Conservation (phyloP, 2,888 invertebrate species). For the Agriopis leucophaearia region DNA sequence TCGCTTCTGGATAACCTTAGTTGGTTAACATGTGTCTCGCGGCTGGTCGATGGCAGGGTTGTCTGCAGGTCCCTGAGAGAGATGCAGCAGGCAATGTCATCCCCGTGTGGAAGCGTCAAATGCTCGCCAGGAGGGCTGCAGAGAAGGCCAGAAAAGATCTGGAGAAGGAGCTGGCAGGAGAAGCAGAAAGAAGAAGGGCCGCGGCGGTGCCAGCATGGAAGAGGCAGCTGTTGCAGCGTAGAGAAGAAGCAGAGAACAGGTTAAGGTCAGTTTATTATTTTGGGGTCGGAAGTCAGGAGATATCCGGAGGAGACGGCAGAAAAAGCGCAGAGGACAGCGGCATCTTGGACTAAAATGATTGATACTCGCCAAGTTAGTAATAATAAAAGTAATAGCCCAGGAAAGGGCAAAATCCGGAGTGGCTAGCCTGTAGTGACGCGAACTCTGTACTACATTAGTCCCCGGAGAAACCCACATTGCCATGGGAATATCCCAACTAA, state of each 20-base stretch:
- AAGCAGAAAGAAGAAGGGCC: conserved; percentile 94
- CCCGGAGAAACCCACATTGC: no score
- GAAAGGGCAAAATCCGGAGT: no score
- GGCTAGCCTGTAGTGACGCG: no score
- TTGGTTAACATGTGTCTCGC: conserved; percentile 55
- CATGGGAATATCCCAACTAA: no score
- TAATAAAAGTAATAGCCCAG: no score
- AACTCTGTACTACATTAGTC: no score
- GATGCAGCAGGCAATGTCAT: conserved; percentile 95
- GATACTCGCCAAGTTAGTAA: not conserved
- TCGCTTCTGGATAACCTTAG: conserved; percentile 39
- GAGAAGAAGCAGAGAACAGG: conserved; percentile 92
- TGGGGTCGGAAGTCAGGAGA: conserved; percentile 5
- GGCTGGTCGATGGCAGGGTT: conserved; percentile 82
- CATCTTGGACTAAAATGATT: not conserved
- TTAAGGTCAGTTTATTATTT: conserved; percentile 87
- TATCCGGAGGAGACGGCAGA: not conserved
- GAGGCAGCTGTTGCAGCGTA: conserved; percentile 93
- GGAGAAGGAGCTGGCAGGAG: conserved; percentile 93
- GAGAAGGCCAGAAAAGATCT: conserved; percentile 96
- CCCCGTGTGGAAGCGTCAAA: conserved; percentile 98
- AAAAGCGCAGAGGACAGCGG: not conserved
- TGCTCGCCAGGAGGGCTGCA: conserved; percentile 97
- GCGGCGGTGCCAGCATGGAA: conserved; percentile 98
- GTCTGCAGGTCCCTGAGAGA: conserved; percentile 93